Percentiles rank a stretch among this genome's conserved stretches.
phyloP scores from a whole-genome alignment of 2,888 invertebrate genomes.

The Iselma pallidipennis region DNA sequence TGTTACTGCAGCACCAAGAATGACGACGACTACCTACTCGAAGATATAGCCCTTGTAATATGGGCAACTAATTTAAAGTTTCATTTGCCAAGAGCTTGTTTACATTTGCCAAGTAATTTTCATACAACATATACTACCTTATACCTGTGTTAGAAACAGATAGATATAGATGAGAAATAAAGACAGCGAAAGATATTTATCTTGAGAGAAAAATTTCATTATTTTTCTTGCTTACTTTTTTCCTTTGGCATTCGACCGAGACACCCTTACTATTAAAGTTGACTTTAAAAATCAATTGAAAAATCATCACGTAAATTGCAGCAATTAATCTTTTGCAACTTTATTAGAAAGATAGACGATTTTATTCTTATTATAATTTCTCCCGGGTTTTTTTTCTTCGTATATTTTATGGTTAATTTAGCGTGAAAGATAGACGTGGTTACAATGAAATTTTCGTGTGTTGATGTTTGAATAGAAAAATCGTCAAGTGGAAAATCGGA shows the following conservation, averaged over 20 bases:
- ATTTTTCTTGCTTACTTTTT: not conserved
- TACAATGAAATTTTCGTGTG: not conserved
- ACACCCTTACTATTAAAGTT: not conserved
- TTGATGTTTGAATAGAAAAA: not conserved
- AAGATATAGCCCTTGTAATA: not conserved
- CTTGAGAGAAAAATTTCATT: not conserved
- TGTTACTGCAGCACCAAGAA: not conserved
- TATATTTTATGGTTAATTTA: too few relatives aligned
- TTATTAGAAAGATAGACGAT: not conserved
- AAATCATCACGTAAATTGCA: not conserved
- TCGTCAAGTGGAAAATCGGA: not conserved
- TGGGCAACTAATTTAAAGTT: conserved; percentile 19
- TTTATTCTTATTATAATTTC: too few relatives aligned
- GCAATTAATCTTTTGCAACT: not conserved
- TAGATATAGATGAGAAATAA: not conserved
- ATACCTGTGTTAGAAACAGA: not conserved
- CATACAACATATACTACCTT: conserved; percentile 2
- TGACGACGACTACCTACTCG: too few relatives aligned
- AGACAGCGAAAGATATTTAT: not conserved
- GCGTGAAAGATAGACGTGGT: not conserved
- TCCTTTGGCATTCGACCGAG: not conserved
- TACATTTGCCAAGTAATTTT: conserved; percentile 20
- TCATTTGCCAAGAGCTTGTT: conserved; percentile 16
- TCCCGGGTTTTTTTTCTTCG: too few relatives aligned
- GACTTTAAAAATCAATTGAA: not conserved